phyloP scores from a whole-genome alignment of 2,797 vertebrate species.

The Clarias platycephalus region DNA sequence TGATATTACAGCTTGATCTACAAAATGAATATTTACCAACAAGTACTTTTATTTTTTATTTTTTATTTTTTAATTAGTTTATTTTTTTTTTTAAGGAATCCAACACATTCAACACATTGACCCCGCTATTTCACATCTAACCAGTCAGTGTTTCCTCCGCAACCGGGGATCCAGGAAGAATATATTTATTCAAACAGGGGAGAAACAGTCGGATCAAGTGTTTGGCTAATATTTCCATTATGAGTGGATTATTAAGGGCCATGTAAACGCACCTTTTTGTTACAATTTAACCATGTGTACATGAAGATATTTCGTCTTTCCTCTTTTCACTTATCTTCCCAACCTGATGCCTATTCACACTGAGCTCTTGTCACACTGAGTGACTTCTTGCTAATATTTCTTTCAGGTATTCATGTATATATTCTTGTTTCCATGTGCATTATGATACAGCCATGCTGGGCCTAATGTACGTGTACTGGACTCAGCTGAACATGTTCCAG shows the following conservation, averaged over 20 bases:
- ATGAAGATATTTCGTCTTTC: background rate
- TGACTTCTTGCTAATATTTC: background rate
- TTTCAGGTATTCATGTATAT: background rate
- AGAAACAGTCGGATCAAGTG: too few species aligned
- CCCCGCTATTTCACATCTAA: too few species aligned
- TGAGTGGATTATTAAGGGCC: too few species aligned
- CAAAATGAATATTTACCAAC: background rate
- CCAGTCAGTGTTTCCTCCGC: too few species aligned
- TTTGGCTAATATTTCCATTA: too few species aligned
- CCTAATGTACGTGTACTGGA: conserved; percentile 99
- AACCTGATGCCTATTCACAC: background rate
- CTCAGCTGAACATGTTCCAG: conserved; percentile 99
- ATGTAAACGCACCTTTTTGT: too few species aligned
- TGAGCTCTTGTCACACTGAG: background rate
- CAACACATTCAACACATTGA: too few species aligned
- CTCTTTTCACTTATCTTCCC: background rate
- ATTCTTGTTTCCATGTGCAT: background rate
- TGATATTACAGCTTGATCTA: background rate
- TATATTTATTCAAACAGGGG: too few species aligned
- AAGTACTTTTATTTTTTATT: background rate
- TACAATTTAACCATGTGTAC: too few species aligned
- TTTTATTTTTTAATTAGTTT: too few species aligned
- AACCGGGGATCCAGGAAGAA: too few species aligned
- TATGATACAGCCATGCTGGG: conserved; percentile 84
- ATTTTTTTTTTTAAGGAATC: too few species aligned